These are phyloP conservation scores for Piscicola geometra DNA, from an alignment of 2,888 invertebrate species.

Conservation along the genomic window DNA sequence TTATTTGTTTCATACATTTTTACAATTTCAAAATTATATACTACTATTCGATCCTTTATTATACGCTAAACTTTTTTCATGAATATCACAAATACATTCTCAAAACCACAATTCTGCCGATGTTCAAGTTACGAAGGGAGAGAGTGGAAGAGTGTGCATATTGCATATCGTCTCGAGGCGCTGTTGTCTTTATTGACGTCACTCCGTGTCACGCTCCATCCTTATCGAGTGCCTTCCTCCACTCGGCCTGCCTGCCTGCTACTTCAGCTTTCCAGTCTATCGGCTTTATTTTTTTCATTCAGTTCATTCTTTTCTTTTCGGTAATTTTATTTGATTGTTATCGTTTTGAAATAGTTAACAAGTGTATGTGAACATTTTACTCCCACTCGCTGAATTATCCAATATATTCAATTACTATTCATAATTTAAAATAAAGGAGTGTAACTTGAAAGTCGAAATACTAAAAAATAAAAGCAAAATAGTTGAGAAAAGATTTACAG, in stretches of 20 bases:
- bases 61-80: not conserved
- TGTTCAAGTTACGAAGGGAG: not conserved
- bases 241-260: not conserved
- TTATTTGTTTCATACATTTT: too few species aligned
- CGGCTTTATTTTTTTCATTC: not conserved
- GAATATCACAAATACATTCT: not conserved
- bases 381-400: too few species aligned
- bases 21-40: too few species aligned
- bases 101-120: not conserved
- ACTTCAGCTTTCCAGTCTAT: too few species aligned
- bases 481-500: not conserved
- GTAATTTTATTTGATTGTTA: too few species aligned
- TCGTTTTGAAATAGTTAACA: too few species aligned
- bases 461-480: not conserved
- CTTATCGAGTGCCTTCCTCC: not conserved
- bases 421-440: not conserved
- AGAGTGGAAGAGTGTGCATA: constrained; percentile 2
- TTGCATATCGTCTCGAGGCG: not conserved
- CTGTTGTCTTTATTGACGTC: not conserved
- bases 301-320: not conserved
- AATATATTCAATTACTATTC: too few species aligned
- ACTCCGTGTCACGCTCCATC: constrained; percentile 1
- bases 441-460: not conserved
- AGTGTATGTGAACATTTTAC: too few species aligned
- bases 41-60: not conserved